phyloP scores from a whole-genome alignment of 2,113 vertebrate genomes.

The Euleptes europaea region DNA sequence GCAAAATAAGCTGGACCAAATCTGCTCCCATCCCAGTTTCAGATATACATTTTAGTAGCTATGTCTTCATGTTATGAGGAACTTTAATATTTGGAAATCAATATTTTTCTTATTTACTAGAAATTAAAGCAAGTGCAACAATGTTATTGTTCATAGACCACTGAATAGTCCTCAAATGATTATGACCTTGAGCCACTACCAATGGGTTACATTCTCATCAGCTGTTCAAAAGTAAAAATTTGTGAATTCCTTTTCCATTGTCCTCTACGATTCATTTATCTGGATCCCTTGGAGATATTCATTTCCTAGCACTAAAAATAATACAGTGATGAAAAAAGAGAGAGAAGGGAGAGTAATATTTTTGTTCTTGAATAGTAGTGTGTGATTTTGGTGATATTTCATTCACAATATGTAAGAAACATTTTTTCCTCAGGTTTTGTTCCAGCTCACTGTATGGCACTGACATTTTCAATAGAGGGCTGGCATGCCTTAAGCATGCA shows the following conservation, averaged over 20 bases:
- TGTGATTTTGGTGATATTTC: background rate
- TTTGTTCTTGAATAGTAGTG: background rate
- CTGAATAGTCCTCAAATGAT: background rate
- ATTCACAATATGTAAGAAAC: constrained; percentile 12
- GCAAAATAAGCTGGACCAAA: too few relatives aligned
- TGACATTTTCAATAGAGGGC: constrained; percentile 18
- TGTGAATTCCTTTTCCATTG: background rate
- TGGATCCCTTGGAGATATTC: background rate
- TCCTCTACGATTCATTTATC: background rate
- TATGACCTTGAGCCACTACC: background rate
- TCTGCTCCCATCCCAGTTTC: too few relatives aligned
- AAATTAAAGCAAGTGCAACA: background rate
- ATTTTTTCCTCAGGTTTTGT: background rate
- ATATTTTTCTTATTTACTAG: background rate
- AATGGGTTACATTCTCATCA: background rate
- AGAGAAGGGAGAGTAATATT: background rate
- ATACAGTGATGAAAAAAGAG: background rate
- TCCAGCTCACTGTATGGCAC: constrained; percentile 4
- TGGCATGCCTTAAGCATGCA: constrained; percentile 1
- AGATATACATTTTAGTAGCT: too few relatives aligned
- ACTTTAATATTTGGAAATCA: background rate
- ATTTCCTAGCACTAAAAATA: background rate
- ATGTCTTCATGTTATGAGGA: too few relatives aligned
- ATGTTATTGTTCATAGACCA: background rate
- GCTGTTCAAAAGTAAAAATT: background rate